Conservation (phyloP, 2,113 vertebrate genomes). For the Pelusios castaneus region DNA sequence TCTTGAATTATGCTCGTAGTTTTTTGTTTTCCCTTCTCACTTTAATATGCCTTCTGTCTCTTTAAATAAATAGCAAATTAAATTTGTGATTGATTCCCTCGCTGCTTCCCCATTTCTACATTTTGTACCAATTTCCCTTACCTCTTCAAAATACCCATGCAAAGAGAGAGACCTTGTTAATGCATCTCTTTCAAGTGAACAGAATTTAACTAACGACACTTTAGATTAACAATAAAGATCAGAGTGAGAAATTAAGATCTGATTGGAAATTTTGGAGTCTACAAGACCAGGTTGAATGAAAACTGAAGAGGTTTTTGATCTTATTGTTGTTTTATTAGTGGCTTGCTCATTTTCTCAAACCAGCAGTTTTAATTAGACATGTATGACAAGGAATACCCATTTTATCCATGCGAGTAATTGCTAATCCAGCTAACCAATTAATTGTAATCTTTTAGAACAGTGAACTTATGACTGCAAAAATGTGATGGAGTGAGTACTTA, state of each 20-base stretch:
- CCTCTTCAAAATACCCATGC: background rate
- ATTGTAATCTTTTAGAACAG: constrained; percentile 36
- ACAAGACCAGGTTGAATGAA: constrained; percentile 53
- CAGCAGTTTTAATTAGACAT: constrained; percentile 53
- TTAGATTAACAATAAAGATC: constrained; percentile 48
- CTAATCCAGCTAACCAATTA: constrained; percentile 56
- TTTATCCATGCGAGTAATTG: constrained; percentile 56
- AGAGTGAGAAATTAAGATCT: constrained; percentile 53
- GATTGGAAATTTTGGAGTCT: constrained; percentile 22
- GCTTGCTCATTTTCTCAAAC: constrained; percentile 55
- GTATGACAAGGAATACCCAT: background rate
- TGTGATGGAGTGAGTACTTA: constrained; percentile 15
- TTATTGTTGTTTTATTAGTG: constrained; percentile 48
- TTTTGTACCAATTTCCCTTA: background rate
- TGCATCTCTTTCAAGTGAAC: constrained; percentile 42
- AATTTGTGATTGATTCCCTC: background rate
- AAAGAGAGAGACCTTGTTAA: background rate
- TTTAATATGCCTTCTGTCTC: fast-evolving
- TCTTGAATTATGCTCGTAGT: background rate
- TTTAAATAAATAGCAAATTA: background rate
- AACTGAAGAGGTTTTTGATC: constrained; percentile 53
- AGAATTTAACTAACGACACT: constrained; percentile 45
- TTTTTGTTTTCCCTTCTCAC: background rate
- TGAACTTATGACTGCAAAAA: constrained; percentile 46
- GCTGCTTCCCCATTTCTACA: background rate